Percentiles rank a stretch among this genome's conserved stretches.
These are phyloP conservation scores for Entomyzon cyanotis DNA, from an alignment of 2,113 vertebrate species.

Conservation along the genomic window DNA sequence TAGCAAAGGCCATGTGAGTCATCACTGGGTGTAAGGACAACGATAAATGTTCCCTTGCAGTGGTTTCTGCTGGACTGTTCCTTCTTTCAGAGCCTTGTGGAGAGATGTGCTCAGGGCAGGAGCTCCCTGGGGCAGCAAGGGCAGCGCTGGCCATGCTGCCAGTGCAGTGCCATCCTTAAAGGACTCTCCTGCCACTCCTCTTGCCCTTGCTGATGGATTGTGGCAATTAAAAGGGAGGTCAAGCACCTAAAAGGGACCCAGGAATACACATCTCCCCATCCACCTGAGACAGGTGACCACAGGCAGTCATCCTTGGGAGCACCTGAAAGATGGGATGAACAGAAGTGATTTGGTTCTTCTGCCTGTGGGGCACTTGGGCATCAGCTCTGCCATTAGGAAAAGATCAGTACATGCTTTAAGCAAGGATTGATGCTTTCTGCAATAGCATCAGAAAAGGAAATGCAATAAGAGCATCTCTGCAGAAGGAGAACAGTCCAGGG, in stretches of 20 bases:
- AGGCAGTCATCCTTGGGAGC: neutral
- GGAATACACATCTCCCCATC: neutral
- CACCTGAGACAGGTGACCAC: neutral
- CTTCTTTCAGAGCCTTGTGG: neutral
- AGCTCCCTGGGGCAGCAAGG: neutral
- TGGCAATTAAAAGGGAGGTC: neutral
- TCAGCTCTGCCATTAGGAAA: neutral
- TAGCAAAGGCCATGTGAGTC: neutral
- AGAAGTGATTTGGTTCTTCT: neutral
- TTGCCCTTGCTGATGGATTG: neutral
- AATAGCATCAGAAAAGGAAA: neutral
- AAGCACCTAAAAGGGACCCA: neutral
- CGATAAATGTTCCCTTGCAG: neutral
- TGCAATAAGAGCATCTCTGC: neutral
- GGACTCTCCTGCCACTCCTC: neutral
- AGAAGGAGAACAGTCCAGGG: neutral
- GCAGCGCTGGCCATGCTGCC: neutral
- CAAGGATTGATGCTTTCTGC: neutral
- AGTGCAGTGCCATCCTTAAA: neutral
- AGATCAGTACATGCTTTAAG: neutral
- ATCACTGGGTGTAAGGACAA: neutral
- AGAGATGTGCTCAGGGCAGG: neutral
- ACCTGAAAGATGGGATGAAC: neutral
- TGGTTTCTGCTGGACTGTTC: neutral
- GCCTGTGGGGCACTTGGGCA: neutral